Evolutionary conservation across 1,140 invertebrate species (phyloP), one percentile per base, ranked within the genome.

Genomic region (Zaprionus inermis): DNA sequence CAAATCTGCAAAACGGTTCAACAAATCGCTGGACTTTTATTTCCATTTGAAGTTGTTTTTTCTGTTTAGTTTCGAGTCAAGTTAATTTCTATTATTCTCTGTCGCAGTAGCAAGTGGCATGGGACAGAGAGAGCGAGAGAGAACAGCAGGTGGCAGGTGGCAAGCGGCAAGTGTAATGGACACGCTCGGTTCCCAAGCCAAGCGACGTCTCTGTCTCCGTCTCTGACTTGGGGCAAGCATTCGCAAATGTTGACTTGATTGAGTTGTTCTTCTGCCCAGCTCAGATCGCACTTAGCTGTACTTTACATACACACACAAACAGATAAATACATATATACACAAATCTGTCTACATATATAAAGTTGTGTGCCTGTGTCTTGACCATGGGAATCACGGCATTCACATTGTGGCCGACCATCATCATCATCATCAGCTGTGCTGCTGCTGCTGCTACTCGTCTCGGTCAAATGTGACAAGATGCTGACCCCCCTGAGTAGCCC

Each of bases 211-310:
- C 51, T 58, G 44, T 57, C 52, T 44, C n/a, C 18, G 44, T 20
- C 44, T 18, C 51, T 58, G 44, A 61, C 52, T 44, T 56, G 63
- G 69, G 58, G 64, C 44, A 72, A 68, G 60, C 68, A 72, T 78
- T 81, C 73, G 79, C 79, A 64, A 70, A 70, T 74, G 72, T 74
- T 51, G 72, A 60, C 67, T 80, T 88, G 83, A 88, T 88, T 88
- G 83, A 88, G 83, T 77, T 89, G 84, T 86, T 88, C 83, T 82
- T 70, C 44, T 69, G 68, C 67, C 66, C 63, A 77, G 72, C 76
- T 16, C 38, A 83, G 76, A 88, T 89, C 84, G 57, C 72, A 41
- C 69, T 57, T 88, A 88, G 83, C 83, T 86, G 83, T 86, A 86
- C 83, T 86, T 88, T 82, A 76, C 82, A 78, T 64, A 74, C 72